These are phyloP conservation scores for Ursus arctos DNA, from an alignment of 2,113 vertebrate genomes.

Conservation along the genomic window DNA sequence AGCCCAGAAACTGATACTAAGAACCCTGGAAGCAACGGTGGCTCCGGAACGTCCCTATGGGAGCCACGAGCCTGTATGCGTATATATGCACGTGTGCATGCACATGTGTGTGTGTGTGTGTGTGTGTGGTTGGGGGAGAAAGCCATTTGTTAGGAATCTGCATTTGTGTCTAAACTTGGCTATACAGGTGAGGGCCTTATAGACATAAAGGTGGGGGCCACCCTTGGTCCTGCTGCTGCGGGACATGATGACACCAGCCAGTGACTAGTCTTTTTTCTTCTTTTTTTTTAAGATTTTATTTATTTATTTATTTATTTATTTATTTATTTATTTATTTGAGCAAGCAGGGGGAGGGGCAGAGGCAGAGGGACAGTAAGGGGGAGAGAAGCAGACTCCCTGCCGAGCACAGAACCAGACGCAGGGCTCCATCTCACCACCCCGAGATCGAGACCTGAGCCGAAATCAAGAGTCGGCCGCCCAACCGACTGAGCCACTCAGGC, in stretches of 20 bases:
- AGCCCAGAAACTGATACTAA: neutral
- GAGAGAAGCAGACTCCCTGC: neutral
- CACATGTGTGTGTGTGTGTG: neutral
- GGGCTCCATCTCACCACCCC: neutral
- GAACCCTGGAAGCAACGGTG: neutral
- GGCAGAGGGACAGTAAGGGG: neutral
- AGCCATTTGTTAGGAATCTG: neutral
- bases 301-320: neutral
- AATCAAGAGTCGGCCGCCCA: neutral
- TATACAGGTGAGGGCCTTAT: neutral
- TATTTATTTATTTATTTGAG: neutral
- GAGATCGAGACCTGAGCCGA: neutral
- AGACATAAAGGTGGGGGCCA: neutral
- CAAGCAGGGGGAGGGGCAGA: neutral
- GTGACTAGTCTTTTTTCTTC: neutral
- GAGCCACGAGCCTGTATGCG: neutral
- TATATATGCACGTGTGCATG: neutral
- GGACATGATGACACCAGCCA: rapidly evolving
- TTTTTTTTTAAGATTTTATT: neutral
- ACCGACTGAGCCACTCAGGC: neutral
- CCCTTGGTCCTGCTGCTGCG: neutral
- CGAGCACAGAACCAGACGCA: neutral
- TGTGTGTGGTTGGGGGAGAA: neutral
- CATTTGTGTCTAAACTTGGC: neutral
- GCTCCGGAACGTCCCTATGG: no score